phyloP scores from a whole-genome alignment of 1,140 invertebrate genomes.

The Lasaia peninsularis region DNA sequence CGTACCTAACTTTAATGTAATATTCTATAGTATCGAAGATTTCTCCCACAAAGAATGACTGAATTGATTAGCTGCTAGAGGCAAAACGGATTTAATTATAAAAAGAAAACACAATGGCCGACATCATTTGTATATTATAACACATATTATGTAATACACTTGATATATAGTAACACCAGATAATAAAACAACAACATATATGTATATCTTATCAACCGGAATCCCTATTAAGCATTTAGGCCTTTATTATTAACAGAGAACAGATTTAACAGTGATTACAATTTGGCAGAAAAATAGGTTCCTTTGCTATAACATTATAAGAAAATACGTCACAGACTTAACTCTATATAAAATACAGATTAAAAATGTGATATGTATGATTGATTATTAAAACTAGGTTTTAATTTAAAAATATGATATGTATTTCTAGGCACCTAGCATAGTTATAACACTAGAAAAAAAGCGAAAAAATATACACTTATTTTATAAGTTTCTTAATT shows the following conservation, averaged over 20 bases:
- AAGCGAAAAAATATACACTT: slow-evolving; percentile 36
- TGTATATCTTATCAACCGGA: slow-evolving; percentile 12
- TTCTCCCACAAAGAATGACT: too few relatives aligned
- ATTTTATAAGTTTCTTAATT: slow-evolving; percentile 36
- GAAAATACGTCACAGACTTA: slow-evolving; percentile 57
- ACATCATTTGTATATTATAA: slow-evolving; percentile 67
- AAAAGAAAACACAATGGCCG: slow-evolving; percentile 47
- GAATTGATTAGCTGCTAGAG: too few relatives aligned
- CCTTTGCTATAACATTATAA: slow-evolving; percentile 35
- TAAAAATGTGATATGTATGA: slow-evolving; percentile 32
- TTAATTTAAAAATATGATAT: slow-evolving; percentile 40
- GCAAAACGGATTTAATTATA: too few relatives aligned
- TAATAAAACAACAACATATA: slow-evolving; percentile 25
- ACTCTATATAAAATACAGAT: slow-evolving; percentile 29
- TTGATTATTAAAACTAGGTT: slow-evolving; percentile 24
- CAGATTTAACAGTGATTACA: slow-evolving; percentile 48
- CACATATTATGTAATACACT: slow-evolving; percentile 53
- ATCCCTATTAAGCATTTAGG: slow-evolving; percentile 37
- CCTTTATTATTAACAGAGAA: slow-evolving; percentile 40
- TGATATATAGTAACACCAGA: slow-evolving; percentile 35
- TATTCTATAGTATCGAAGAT: too few relatives aligned
- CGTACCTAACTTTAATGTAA: too few relatives aligned
- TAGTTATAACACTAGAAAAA: slow-evolving; percentile 26
- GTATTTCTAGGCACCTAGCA: slow-evolving; percentile 61
- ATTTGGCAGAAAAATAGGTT: slow-evolving; percentile 53